phyloP scores from a whole-genome alignment of 2,797 vertebrate species.

The Limosa lapponica region DNA sequence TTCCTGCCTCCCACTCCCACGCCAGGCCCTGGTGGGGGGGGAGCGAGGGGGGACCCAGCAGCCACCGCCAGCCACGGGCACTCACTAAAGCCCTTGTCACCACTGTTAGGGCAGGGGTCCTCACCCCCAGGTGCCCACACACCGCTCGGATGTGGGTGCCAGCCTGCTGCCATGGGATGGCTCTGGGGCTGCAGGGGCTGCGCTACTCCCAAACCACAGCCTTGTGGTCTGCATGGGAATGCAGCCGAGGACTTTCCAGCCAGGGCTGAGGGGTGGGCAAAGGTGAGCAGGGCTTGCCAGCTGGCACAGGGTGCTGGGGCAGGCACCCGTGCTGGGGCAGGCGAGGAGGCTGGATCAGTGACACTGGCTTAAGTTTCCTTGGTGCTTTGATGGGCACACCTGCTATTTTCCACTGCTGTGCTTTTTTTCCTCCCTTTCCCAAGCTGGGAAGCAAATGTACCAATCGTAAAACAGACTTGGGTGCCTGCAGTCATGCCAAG shows the following conservation, averaged over 20 bases:
- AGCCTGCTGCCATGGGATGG: background rate
- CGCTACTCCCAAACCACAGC: background rate
- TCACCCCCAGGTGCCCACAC: background rate
- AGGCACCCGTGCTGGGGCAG: fast-evolving
- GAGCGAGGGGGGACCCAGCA: background rate
- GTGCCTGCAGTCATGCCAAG: background rate
- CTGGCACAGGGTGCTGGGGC: background rate
- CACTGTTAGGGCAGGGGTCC: background rate
- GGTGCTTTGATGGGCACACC: background rate
- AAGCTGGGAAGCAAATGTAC: background rate
- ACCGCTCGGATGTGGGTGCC: background rate
- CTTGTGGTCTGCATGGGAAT: background rate
- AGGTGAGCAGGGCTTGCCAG: background rate
- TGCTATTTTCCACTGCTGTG: slow-evolving; percentile 28
- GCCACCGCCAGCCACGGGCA: background rate
- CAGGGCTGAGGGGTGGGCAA: background rate
- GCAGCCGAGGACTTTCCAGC: background rate
- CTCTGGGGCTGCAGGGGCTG: background rate
- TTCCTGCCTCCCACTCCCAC: background rate
- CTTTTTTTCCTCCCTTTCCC: background rate
- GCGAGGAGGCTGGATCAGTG: background rate
- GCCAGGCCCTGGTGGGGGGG: background rate
- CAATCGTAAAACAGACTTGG: background rate
- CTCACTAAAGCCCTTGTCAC: background rate
- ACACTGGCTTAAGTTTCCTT: background rate